phyloP scores from a whole-genome alignment of 2,113 vertebrate species.

The Platichthys flesus region DNA sequence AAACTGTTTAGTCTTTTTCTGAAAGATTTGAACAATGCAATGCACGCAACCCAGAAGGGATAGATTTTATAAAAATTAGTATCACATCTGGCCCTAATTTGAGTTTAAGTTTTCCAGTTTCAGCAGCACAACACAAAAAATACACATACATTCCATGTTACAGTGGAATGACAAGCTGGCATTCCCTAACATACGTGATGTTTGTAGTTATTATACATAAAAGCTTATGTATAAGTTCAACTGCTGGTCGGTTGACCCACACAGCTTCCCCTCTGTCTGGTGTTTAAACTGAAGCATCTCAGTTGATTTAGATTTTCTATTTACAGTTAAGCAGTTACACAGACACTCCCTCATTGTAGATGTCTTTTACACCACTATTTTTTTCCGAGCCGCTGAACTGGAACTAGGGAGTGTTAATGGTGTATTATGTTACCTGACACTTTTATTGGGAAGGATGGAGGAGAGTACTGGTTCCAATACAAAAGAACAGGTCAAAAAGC shows the following conservation, averaged over 20 bases:
- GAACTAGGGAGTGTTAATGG: constrained; percentile 19
- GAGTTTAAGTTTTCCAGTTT: too few relatives aligned
- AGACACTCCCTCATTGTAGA: constrained; percentile 11
- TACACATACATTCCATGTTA: not conserved
- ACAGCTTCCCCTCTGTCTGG: not conserved
- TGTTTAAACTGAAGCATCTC: not conserved
- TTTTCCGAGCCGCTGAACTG: constrained; percentile 28
- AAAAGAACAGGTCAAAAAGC: constrained; percentile 10
- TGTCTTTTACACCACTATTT: constrained; percentile 8
- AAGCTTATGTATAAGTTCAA: too few relatives aligned
- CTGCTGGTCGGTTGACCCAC: too few relatives aligned
- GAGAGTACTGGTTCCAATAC: not conserved
- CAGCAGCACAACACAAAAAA: not conserved
- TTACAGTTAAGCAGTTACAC: constrained; percentile 8
- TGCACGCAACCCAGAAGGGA: too few relatives aligned
- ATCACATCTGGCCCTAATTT: too few relatives aligned
- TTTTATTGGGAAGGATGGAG: constrained; percentile 1
- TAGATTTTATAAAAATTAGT: too few relatives aligned
- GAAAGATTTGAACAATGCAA: not conserved
- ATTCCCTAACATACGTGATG: constrained; percentile 1
- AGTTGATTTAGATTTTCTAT: not conserved
- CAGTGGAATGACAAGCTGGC: constrained; percentile 3
- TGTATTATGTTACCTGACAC: constrained; percentile 8
- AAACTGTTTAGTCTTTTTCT: not conserved
- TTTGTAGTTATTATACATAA: too few relatives aligned